A percentile compares a stretch with the other conserved stretches of the same genome.
Conservation (phyloP, 2,113 vertebrate genomes). For the Seriola aureovittata region DNA sequence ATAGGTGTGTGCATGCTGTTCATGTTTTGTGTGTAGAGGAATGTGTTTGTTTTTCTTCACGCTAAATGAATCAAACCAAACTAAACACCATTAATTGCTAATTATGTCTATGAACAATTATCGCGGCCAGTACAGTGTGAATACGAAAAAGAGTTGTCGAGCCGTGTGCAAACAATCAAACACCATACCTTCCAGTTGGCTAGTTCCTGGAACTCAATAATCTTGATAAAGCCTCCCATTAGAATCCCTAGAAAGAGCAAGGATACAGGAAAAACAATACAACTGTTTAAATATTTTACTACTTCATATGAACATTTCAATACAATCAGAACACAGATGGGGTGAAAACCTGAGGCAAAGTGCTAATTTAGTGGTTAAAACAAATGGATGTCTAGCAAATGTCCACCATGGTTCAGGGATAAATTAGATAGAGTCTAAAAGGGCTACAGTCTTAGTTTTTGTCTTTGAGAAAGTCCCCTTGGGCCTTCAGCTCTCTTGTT, state of each 20-base stretch:
- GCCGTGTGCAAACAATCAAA: constrained; percentile 1
- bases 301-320: constrained; percentile 22
- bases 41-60: not conserved
- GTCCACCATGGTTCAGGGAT: constrained; percentile 17
- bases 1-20: not conserved
- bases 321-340: not conserved
- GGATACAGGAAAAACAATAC: constrained; percentile 20
- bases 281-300: constrained; percentile 38
- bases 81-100: not conserved
- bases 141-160: not conserved
- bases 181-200: constrained; percentile 98
- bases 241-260: constrained; percentile 90
- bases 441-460: constrained; percentile 42
- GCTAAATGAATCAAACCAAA: not conserved
- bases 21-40: not conserved
- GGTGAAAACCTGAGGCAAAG: constrained; percentile 9
- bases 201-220: constrained; percentile 97
- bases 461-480: constrained; percentile 38
- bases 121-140: not conserved
- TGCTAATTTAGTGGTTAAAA: constrained; percentile 40
- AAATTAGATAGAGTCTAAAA: constrained; percentile 13
- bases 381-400: constrained; percentile 18
- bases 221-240: constrained; percentile 98
- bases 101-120: not conserved
- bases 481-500: constrained; percentile 36